Conservation (phyloP, 2,797 vertebrate genomes). For the Nothura maculosa region DNA sequence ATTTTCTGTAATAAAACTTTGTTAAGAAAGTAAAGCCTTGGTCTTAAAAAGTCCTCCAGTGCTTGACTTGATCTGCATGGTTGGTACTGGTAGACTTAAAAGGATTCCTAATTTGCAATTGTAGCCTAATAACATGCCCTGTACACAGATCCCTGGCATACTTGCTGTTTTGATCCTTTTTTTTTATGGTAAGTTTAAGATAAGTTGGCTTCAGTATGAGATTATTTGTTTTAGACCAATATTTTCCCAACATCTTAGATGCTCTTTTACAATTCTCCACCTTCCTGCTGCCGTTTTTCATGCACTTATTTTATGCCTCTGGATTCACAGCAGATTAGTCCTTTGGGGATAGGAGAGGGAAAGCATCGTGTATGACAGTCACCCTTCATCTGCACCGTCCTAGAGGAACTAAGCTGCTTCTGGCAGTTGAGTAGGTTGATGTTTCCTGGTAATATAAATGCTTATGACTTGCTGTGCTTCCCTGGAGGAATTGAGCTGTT, state of each 20-base stretch:
- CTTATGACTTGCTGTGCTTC: not conserved
- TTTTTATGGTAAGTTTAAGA: not conserved
- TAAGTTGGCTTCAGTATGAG: not conserved
- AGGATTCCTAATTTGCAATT: not conserved
- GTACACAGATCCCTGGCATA: fast-evolving
- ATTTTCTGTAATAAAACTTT: not conserved
- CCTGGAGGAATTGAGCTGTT: not conserved
- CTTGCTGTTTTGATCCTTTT: not conserved
- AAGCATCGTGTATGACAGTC: not conserved
- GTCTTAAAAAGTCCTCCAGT: not conserved
- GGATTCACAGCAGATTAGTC: not conserved
- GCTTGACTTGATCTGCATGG: not conserved
- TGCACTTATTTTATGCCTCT: not conserved
- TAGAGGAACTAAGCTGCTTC: not conserved
- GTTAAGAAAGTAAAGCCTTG: not conserved
- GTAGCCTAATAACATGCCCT: not conserved
- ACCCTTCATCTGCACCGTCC: not conserved
- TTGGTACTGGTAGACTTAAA: not conserved
- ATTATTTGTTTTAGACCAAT: not conserved
- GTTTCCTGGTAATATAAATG: not conserved
- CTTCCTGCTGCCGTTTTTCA: not conserved
- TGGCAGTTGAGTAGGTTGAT: not conserved
- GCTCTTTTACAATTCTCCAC: not conserved
- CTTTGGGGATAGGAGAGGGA: not conserved
- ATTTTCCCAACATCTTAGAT: not conserved